Conservation (phyloP, 1,140 invertebrate genomes). For the Doryteuthis pealeii region DNA sequence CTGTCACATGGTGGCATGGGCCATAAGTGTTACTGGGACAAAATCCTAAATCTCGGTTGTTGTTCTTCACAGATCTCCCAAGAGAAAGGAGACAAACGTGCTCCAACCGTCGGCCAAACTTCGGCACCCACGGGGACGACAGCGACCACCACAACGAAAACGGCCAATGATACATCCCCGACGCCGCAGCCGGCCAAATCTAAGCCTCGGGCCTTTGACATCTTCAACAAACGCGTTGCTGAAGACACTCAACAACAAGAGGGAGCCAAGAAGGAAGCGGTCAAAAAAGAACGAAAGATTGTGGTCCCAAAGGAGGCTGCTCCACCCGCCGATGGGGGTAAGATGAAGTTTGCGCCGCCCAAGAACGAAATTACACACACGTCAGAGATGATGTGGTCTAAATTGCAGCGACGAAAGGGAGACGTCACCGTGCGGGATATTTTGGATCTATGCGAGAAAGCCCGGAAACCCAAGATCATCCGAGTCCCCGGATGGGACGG, state of each 20-base stretch:
- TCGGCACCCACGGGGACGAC: constrained; percentile 14
- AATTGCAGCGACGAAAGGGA: constrained; percentile 47
- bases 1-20: no score
- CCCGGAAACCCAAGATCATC: constrained; percentile 41
- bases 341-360: neutral
- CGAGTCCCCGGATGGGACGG: constrained; percentile 41
- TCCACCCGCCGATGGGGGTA: neutral
- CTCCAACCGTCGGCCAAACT: constrained; percentile 14
- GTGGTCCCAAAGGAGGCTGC: constrained; percentile 21
- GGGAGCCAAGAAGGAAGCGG: neutral
- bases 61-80: constrained; percentile 27
- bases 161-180: neutral
- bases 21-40: neutral
- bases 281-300: constrained; percentile 5
- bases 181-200: constrained; percentile 14
- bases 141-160: neutral
- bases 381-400: constrained; percentile 48
- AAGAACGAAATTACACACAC: constrained; percentile 27
- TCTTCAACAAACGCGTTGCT: constrained; percentile 11
- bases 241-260: constrained; percentile 14
- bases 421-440: constrained; percentile 52
- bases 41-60: constrained; percentile 17
- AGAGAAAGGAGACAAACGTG: constrained; percentile 42
- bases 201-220: constrained; percentile 13
- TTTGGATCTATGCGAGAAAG: constrained; percentile 46